A percentile compares a stretch with the other conserved stretches of the same genome.
Evolutionary conservation across 53 echinoderm and acorn worm genomes (phyloP).

Genomic region (Stichopus horrens): DNA sequence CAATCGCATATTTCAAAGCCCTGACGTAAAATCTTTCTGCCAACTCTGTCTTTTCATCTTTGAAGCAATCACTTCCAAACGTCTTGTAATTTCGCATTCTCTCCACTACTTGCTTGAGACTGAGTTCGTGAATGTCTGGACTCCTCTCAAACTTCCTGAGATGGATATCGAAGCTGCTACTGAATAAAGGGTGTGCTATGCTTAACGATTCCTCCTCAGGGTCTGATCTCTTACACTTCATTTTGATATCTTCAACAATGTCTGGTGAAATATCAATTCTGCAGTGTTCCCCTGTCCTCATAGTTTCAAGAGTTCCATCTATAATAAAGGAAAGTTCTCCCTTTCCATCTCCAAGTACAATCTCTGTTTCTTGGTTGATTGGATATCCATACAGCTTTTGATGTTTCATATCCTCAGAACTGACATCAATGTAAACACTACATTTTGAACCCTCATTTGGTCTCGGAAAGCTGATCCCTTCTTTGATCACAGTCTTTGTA

Average conservation of each 20-base stretch:
- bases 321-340: conserved; percentile 60
- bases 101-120: conserved; percentile 54
- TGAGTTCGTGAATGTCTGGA: conserved; percentile 75
- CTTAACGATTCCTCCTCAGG: conserved; percentile 16
- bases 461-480: conserved; percentile 58
- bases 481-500: conserved; percentile 60
- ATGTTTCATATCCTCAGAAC: conserved; percentile 5
- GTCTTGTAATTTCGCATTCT: conserved; percentile 61
- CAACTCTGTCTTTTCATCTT: conserved; percentile 48
- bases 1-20: conserved; percentile 66
- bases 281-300: conserved; percentile 63
- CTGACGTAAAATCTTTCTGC: conserved; percentile 80
- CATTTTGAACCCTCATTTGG: conserved; percentile 89
- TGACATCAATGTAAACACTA: conserved; percentile 43
- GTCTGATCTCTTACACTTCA: conserved; percentile 3
- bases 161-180: not conserved
- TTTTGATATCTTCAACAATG: conserved; percentile 31
- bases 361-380: conserved; percentile 40
- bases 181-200: not conserved
- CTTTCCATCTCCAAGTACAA: conserved; percentile 66
- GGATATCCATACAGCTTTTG: conserved; percentile 65
- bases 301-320: conserved; percentile 68
- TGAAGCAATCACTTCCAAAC: conserved; percentile 76
- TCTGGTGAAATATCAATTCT: conserved; percentile 12
- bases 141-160: conserved; percentile 61